These are phyloP conservation scores for Drosophila subquinaria DNA, from an alignment of 2,888 invertebrate species.

Conservation along the genomic window DNA sequence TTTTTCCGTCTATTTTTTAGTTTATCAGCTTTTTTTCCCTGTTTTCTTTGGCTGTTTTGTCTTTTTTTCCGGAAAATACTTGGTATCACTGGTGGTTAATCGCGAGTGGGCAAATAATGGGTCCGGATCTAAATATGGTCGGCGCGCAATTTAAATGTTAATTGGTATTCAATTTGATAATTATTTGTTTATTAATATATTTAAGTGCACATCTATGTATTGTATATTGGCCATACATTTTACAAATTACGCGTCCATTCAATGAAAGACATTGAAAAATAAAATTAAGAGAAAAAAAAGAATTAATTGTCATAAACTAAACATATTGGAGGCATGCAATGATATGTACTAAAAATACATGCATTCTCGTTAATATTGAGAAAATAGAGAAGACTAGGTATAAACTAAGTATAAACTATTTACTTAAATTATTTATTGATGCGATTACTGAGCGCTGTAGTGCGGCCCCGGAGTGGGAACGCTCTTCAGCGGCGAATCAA, in stretches of 20 bases:
- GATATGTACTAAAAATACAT: neutral
- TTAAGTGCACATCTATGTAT: neutral
- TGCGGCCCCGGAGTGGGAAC: slow-evolving; percentile 93
- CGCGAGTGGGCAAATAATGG: no score
- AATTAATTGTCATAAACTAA: neutral
- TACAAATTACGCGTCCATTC: neutral
- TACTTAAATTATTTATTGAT: slow-evolving; percentile 17
- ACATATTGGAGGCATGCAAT: neutral
- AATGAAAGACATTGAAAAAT: neutral
- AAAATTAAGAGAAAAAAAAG: neutral
- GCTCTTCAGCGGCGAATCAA: slow-evolving; percentile 94
- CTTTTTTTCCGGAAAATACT: no score
- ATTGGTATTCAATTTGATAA: neutral
- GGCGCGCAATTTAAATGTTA: no score
- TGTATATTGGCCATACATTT: neutral
- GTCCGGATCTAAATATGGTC: no score
- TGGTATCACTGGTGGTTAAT: no score
- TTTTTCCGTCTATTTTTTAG: no score
- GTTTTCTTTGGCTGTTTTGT: no score
- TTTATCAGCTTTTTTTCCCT: no score
- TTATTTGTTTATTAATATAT: no score
- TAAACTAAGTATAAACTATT: slow-evolving; percentile 68
- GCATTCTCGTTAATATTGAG: neutral
- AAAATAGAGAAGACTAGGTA: slow-evolving; percentile 6
- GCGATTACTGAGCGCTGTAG: slow-evolving; percentile 83